Evolutionary conservation across 2,113 vertebrate genomes (phyloP), one percentile per base, ranked within the genome.

Genomic region (Sturnira hondurensis): DNA sequence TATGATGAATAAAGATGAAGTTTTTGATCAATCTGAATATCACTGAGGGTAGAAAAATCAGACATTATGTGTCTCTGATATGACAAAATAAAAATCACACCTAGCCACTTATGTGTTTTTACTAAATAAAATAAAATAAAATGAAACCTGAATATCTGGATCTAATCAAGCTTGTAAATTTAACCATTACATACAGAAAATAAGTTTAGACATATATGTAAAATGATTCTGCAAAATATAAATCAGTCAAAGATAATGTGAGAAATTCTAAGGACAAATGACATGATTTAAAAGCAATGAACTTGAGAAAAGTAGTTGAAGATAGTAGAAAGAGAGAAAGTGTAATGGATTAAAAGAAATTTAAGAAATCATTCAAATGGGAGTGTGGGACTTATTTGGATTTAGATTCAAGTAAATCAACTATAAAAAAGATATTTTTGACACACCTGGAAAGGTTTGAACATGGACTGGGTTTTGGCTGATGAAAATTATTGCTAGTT

Each of bases 31-130:
- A 71, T 74, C 1, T 81, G 80, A 97, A 45, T 88, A 88, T 77
- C 33, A 94, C 38, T 22, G 45, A 91, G 74, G 28, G 4, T 70
- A 92, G 65, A 91, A 95, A 93, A 93, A 81, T 65, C 45, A 82
- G 58, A 52, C 1, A 58, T 38, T 77, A 12, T 56, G 0, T 74
- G 6, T 74, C 16, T 83, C 36, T 78, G 38, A 84, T 63, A 7
- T n/a, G 8, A 54, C 61, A 16, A 12, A 71, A 10, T 83, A 81
- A 68, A 28, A 68, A 92, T 3, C 41, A 82, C 10, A 24, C 5
- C 65, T 36, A 76, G 82, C 6, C 15, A 76, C 4, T 67, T 68
- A 54, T 4, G 15, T 50, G 5, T 86, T 88, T 91, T 95, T 67
- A 16, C 6, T 36, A 85, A 85, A 76, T 87, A 94, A 73, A 67